Conservation (phyloP, 1,140 invertebrate species). For the Atta cephalotes region DNA sequence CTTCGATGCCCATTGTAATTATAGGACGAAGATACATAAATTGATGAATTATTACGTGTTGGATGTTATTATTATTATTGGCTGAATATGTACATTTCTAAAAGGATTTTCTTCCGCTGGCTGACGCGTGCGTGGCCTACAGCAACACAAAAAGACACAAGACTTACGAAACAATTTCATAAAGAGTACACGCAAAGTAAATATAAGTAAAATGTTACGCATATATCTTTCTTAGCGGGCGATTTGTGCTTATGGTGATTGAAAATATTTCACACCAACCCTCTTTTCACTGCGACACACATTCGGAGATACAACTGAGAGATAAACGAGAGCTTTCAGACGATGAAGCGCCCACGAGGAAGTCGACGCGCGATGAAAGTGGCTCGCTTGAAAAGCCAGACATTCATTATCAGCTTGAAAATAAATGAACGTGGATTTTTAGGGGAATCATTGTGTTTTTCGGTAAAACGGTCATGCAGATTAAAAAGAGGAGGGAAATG, state of each 20-base stretch:
- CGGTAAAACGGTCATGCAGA: not conserved
- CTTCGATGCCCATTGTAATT: not conserved
- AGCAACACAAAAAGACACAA: slow-evolving; percentile 44
- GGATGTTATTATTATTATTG: slow-evolving; percentile 34
- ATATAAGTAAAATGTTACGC: slow-evolving; percentile 34
- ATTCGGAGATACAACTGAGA: slow-evolving; percentile 12
- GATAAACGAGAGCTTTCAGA: slow-evolving; percentile 43
- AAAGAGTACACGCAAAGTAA: slow-evolving; percentile 36
- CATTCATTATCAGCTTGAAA: slow-evolving; percentile 4
- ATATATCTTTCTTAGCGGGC: slow-evolving; percentile 42
- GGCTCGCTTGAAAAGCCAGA: not conserved
- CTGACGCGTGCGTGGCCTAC: slow-evolving; percentile 47
- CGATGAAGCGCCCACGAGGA: slow-evolving; percentile 15
- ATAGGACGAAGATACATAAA: not conserved
- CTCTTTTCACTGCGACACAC: not conserved
- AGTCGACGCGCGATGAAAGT: slow-evolving; percentile 21
- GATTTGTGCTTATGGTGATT: slow-evolving; percentile 14
- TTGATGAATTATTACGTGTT: not conserved
- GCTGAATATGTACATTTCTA: slow-evolving; percentile 54
- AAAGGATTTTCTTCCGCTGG: slow-evolving; percentile 50
- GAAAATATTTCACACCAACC: slow-evolving; percentile 6
- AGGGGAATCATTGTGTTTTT: not conserved
- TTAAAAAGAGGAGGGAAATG: not conserved
- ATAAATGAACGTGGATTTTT: slow-evolving; percentile 28
- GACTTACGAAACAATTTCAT: slow-evolving; percentile 53